Percentiles rank a stretch among this genome's conserved stretches.
These are phyloP conservation scores for Ceratina calcarata DNA, from an alignment of 1,140 invertebrate genomes.

Conservation along the genomic window DNA sequence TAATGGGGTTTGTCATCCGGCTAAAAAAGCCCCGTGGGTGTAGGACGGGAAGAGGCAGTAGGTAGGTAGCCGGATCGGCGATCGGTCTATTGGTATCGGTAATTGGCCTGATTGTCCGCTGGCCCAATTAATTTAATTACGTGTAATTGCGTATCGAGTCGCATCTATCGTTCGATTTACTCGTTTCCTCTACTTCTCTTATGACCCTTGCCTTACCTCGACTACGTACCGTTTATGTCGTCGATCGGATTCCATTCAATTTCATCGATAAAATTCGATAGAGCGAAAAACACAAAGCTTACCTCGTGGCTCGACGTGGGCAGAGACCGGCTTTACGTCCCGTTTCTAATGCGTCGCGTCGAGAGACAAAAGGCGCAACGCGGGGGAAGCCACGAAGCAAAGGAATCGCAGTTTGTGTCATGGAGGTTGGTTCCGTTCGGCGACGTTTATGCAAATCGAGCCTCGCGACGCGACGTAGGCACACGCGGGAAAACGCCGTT, in stretches of 20 bases:
- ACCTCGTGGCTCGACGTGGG: constrained; percentile 34
- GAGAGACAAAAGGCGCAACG: constrained; percentile 21
- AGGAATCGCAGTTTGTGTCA: constrained; percentile 65
- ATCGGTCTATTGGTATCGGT: constrained; percentile 69
- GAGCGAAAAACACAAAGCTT: constrained; percentile 20
- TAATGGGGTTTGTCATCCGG: constrained; percentile 77
- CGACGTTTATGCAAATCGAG: constrained; percentile 67
- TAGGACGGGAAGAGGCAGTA: constrained; percentile 35
- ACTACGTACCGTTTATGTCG: neutral
- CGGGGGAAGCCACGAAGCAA: constrained; percentile 8
- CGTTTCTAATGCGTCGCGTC: constrained; percentile 21
- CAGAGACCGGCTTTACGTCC: constrained; percentile 35
- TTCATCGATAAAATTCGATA: constrained; percentile 32
- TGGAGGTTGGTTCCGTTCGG: constrained; percentile 59
- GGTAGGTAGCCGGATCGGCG: constrained; percentile 65
- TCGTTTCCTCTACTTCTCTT: neutral
- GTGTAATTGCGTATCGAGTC: constrained; percentile 67
- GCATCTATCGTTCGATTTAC: neutral
- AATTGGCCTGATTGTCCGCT: constrained; percentile 77
- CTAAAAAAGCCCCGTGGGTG: constrained; percentile 72
- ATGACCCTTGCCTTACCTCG: neutral
- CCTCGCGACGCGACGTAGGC: constrained; percentile 36
- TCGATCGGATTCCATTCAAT: constrained; percentile 22
- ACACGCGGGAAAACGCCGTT: constrained; percentile 53
- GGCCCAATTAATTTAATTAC: constrained; percentile 78